Evolutionary conservation across 1,140 invertebrate genomes (phyloP), one percentile per base, ranked within the genome.

Genomic region (Bombus polaris): DNA sequence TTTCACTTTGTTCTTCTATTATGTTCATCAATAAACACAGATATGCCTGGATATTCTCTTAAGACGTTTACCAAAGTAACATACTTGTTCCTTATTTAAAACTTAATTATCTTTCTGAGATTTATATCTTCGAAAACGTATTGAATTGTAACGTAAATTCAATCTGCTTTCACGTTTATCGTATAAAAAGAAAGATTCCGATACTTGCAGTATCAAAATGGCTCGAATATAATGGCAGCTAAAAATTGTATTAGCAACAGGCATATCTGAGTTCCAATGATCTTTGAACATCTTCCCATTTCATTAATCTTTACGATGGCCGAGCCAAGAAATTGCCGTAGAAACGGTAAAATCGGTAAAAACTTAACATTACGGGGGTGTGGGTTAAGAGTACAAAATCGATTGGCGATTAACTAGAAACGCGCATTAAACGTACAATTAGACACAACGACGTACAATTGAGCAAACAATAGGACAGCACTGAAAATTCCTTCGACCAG

Each of bases 401-500:
- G 91, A 80, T 44, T 81, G 68, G 79, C 79, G 39, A 62, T 47
- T 47, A 47, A 47, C 84, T 85, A 82, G 76, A 66, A 32, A 68
- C 65, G 71, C 59, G 79, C 32, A 53, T 77, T 42, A 44, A 65
- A 85, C 72, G 65, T 77, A 57, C 81, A 59, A 74, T 80, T 39
- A 83, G 5, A 75, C 47, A 72, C 74, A 66, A 89, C 78, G 59
- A 42, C 59, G 53, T 77, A 72, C 65, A 59, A 71, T 91, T 92
- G 88, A 92, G 88, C 90, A 91, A 92, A 92, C 78, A 78, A 92
- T 91, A 90, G 86, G 86, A 92, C 81, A 85, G 77, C 80, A 84
- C 90, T 90, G 59, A 91, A 87, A 75, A 59, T 81, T 80, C 78
- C 70, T 72, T 62, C 79, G 83, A 59, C n/a, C 66, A 35, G 81